Evolutionary conservation across 2,888 invertebrate species (phyloP).

Genomic region (Anorthoa munda): DNA sequence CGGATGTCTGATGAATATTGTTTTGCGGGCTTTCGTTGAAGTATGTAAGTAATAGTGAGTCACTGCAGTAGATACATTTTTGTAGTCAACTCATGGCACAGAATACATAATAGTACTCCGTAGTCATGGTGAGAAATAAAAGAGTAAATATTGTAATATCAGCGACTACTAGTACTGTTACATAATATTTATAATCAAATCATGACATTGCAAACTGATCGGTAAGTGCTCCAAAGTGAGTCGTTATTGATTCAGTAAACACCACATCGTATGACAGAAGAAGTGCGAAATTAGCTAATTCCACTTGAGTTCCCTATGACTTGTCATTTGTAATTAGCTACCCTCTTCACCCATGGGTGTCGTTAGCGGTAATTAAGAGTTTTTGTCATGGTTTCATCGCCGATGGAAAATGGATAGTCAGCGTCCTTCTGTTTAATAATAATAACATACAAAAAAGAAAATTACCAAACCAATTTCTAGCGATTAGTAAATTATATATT

Average conservation of each 20-base stretch:
- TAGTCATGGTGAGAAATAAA: neutral
- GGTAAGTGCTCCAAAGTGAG: neutral
- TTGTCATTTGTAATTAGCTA: slow-evolving; percentile 14
- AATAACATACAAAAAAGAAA: neutral
- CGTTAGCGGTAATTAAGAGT: slow-evolving; percentile 28
- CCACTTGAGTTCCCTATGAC: slow-evolving; percentile 5
- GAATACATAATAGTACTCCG: too few species aligned
- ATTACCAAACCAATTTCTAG: neutral
- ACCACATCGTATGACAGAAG: neutral
- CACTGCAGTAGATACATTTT: neutral
- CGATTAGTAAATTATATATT: neutral
- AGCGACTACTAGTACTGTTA: neutral
- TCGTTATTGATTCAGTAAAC: neutral
- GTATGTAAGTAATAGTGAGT: neutral
- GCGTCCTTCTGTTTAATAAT: neutral
- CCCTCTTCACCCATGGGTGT: slow-evolving; percentile 27
- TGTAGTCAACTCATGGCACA: too few species aligned
- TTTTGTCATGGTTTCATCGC: slow-evolving; percentile 16
- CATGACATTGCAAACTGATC: neutral
- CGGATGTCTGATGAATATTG: slow-evolving; percentile 18
- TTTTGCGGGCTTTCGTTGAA: slow-evolving; percentile 6
- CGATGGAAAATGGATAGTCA: neutral
- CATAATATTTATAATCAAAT: neutral
- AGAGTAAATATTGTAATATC: slow-evolving; percentile 1
- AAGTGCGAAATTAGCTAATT: slow-evolving; percentile 16